Conservation (phyloP, 2,797 vertebrate species). For the Antrozous pallidus region DNA sequence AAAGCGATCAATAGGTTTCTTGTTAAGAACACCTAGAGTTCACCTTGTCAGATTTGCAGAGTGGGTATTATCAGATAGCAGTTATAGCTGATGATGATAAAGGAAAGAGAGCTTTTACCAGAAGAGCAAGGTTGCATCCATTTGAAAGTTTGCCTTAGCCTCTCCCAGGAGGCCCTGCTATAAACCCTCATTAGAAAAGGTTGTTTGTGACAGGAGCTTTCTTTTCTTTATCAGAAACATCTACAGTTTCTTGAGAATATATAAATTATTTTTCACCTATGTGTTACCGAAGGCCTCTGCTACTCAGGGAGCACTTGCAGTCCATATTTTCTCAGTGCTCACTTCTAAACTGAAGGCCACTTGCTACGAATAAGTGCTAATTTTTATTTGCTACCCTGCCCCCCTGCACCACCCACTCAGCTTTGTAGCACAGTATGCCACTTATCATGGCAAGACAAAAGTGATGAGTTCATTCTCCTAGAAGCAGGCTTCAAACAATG, state of each 20-base stretch:
- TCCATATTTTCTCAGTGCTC: background rate
- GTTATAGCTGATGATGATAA: background rate
- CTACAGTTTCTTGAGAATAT: background rate
- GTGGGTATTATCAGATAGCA: background rate
- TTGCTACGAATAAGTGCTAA: background rate
- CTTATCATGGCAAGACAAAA: background rate
- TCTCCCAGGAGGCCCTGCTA: background rate
- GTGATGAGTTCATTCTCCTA: background rate
- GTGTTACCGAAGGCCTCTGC: background rate
- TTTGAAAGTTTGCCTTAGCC: background rate
- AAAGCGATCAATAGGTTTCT: conserved; percentile 36
- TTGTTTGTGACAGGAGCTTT: background rate
- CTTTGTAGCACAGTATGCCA: background rate
- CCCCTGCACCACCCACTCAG: too few species aligned
- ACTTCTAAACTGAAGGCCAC: background rate
- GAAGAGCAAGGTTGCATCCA: background rate
- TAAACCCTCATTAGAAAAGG: background rate
- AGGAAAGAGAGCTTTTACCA: conserved; percentile 22
- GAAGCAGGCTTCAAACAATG: background rate
- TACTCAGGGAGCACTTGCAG: background rate
- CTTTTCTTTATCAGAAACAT: background rate
- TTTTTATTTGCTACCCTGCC: background rate
- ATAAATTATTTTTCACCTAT: background rate
- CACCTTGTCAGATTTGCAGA: conserved; percentile 24
- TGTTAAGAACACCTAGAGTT: conserved; percentile 4